Base-by-base conservation (phyloP, 2,113 vertebrate species). In the Amia ocellicauda region DNA sequence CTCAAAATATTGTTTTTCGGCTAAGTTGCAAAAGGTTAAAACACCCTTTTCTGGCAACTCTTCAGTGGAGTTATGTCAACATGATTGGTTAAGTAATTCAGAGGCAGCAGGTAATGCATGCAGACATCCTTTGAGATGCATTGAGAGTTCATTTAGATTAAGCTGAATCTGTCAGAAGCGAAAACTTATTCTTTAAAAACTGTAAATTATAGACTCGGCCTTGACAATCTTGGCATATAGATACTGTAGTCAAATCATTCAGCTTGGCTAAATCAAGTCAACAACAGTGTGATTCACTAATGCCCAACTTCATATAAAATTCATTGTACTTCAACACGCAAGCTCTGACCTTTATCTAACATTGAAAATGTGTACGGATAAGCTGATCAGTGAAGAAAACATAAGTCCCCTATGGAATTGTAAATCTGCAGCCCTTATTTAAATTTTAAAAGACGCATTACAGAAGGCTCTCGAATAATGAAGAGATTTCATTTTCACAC, bases 391-490 rank as follows among this genome's bases (percentile, higher is more conserved):
- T 28, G 59, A 26, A 63, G 56, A 60, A 29, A 70, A 11, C 47
- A 69, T 19, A 52, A 41, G 22, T 47, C 61, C 43, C 23, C 24
- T 29, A 22, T 45, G 63, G 50, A 63, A 63, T 58, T 24, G 62
- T 43, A 50, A 26, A 71, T 59, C 64, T 28, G 19, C 47, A 49
- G 19, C 23, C 52, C 27, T 58, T 51, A 57, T 51, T 58, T 72
- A 49, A 49, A 74, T 64, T 59, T 61, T 69, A 20, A 73, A 52
- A 68, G 51, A 67, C 64, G 70, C 69, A 67, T 74, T 54, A 63
- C 54, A 0, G 3, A 45, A 14, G 56, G 58, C 53, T 69, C 63
- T 66, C 65, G 67, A 70, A 61, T 58, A 64, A 51, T 57, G 62
- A 67, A 31, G 58, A 14, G 26, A 28, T 55, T 67, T 50, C 67